Conservation (phyloP, 30 jellyfish, hydroid and myxozoan genomes). For the Aurelia sp. region DNA sequence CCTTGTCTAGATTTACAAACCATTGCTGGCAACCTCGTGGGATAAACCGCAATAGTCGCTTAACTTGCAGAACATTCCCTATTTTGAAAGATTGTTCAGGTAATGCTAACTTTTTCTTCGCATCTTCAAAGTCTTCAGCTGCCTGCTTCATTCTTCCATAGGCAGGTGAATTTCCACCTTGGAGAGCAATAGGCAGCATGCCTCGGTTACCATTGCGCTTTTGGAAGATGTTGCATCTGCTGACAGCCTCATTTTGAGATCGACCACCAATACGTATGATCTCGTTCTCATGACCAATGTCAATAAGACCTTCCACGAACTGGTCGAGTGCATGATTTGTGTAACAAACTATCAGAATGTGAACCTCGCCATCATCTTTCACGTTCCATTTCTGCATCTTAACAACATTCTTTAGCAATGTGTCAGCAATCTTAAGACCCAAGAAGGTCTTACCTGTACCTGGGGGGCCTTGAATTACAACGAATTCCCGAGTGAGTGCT, state of each 20-base stretch:
- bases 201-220: not conserved
- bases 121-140: not conserved
- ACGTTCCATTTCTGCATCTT: slow-evolving; percentile 3
- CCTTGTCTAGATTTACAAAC: not conserved
- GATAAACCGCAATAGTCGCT: not conserved
- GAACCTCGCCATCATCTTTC: not conserved
- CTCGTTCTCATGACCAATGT: slow-evolving; percentile 56
- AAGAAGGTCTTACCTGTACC: slow-evolving; percentile 93
- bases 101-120: not conserved
- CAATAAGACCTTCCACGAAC: slow-evolving; percentile 65
- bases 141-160: not conserved
- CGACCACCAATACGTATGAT: slow-evolving; percentile 85
- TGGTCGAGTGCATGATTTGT: slow-evolving; percentile 95
- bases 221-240: slow-evolving; percentile 6
- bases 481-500: slow-evolving; percentile 58
- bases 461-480: slow-evolving; percentile 96
- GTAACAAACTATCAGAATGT: slow-evolving; percentile 79
- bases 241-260: slow-evolving; percentile 61
- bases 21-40: not conserved
- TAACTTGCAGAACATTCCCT: not conserved
- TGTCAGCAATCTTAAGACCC: slow-evolving; percentile 70
- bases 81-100: not conserved
- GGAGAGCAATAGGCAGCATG: not conserved
- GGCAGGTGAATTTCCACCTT: not conserved
- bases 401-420: slow-evolving; percentile 45